Base-by-base conservation (phyloP, 2,888 invertebrate species). In the Spisula subtruncata region DNA sequence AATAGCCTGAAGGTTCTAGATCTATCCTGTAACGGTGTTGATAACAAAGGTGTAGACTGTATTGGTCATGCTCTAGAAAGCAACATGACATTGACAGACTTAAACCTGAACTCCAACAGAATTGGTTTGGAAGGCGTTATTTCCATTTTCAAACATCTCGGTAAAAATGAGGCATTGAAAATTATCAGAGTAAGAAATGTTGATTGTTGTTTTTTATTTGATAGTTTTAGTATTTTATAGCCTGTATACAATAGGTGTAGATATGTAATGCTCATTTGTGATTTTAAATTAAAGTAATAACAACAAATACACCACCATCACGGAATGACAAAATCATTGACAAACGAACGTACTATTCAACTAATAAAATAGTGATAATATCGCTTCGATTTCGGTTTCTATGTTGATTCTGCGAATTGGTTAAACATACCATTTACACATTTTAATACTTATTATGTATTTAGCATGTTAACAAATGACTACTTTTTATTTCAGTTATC, bases 21-120 rank as follows among this genome's bases (percentile, higher is more conserved):
- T 88, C 6, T 95, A 29, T 94, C 94, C 0, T 93, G 92, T 84
- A 95, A 94, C 82, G 95, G 95, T 25, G 88, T 95, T 0, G 93
- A 92, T 29, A 91, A 93, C 56, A 89, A 93, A 8, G 94, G 93
- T 0, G 94, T 93, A 0, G 90, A 90, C 12, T 41, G 75, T 32
- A 79, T 95, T 1, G 93, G 94, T 4, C 86, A 92, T 35, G 93
- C 93, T 0, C 86, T 94, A 18, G 88, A 83, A 32, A 56, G 88
- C 56, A 93, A 94, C 81, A 80, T 89, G 16, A 88, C 85, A 0
- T 86, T 95, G 41, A 87, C 90, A 41, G 90, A 89, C 8, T 88
- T 95, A 25, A 91, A 93, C 56, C 84, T 95, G 8, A 90, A 84
- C 25, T 90, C 92, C 0, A 94, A 94, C 90, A 90, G 95, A 56